Evolutionary conservation across 1,140 invertebrate species (phyloP).

Genomic region (Radopholus similis): DNA sequence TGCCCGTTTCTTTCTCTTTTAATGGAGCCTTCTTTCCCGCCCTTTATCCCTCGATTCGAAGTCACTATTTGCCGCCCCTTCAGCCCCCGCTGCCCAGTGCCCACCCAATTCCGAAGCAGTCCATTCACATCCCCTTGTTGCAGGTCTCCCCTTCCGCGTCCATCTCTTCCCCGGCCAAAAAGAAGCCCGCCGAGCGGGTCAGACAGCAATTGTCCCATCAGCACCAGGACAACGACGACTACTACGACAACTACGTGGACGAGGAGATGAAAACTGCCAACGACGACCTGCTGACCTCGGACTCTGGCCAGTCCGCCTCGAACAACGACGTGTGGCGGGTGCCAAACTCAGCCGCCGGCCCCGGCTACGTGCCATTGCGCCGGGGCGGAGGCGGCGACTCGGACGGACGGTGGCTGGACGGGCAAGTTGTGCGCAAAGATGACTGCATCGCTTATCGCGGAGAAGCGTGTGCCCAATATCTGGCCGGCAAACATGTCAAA

Average conservation of each 20-base stretch:
- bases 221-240: constrained; percentile 12
- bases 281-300: not conserved
- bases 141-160: not conserved
- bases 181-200: not conserved
- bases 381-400: not conserved
- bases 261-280: constrained; percentile 23
- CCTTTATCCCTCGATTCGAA: too few relatives aligned
- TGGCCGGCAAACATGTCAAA: constrained; percentile 46
- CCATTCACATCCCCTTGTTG: not conserved
- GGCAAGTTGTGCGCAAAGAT: constrained; percentile 28
- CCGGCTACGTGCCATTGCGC: constrained; percentile 29
- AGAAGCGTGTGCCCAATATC: constrained; percentile 32
- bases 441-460: constrained; percentile 44
- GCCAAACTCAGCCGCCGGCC: constrained; percentile 30
- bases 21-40: too few relatives aligned
- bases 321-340: constrained; percentile 29
- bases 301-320: not conserved
- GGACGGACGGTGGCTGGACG: constrained; percentile 48
- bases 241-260: constrained; percentile 20
- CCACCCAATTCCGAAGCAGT: too few relatives aligned
- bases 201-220: not conserved
- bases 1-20: too few relatives aligned
- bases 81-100: too few relatives aligned
- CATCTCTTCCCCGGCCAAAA: not conserved
- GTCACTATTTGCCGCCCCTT: too few relatives aligned